phyloP scores from a whole-genome alignment of 2,113 vertebrate species.

The Condylura cristata region DNA sequence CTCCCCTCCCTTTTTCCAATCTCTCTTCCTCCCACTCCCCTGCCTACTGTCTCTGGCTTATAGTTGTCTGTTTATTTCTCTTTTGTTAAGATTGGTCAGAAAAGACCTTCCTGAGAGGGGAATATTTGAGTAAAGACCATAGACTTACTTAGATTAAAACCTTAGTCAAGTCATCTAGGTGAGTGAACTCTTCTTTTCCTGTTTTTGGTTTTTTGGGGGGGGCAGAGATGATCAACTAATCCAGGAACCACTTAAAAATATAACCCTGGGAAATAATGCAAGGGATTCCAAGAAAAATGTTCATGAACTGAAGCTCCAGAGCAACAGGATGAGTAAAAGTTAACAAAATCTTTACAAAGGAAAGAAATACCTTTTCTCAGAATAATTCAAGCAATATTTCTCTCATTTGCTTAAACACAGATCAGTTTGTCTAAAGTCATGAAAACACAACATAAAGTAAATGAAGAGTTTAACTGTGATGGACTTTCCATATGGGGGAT shows the following conservation, averaged over 20 bases:
- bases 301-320: no score
- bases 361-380: background rate
- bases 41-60: no score
- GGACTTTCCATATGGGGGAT: background rate
- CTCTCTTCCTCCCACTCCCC: no score
- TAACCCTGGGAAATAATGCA: background rate
- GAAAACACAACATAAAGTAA: background rate
- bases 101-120: background rate
- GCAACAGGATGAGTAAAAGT: background rate
- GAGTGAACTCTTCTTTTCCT: background rate
- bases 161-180: background rate
- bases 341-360: background rate
- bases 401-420: conserved; percentile 24
- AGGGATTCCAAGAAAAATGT: background rate
- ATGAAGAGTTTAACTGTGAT: background rate
- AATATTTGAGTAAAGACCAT: background rate
- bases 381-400: background rate
- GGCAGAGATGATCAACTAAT: background rate
- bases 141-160: background rate
- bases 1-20: no score
- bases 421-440: background rate
- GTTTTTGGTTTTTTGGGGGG: background rate
- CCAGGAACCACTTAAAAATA: background rate
- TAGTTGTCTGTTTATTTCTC: no score
- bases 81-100: background rate